Percentiles rank a stretch among this genome's conserved stretches.
Conservation (phyloP, 2,797 vertebrate genomes). For the Atherinosoma microstoma region DNA sequence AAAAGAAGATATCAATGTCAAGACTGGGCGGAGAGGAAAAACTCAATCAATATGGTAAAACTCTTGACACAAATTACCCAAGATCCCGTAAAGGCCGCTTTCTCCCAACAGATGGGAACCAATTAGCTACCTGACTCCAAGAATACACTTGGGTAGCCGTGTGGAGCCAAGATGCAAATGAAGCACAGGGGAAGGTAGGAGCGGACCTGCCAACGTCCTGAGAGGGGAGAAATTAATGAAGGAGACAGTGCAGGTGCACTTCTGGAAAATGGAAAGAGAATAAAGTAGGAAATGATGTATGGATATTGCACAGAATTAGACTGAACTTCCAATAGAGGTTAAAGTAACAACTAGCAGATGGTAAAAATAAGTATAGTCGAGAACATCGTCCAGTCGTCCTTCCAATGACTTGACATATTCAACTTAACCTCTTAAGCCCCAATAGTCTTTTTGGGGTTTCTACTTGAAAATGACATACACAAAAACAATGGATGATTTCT, state of each 20-base stretch:
- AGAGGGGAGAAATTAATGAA: conserved; percentile 70
- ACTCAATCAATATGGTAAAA: conserved; percentile 53
- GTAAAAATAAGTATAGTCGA: conserved; percentile 13
- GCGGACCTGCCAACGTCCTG: conserved; percentile 52
- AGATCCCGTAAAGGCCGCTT: conserved; percentile 52
- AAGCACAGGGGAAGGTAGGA: conserved; percentile 62
- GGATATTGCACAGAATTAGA: background rate
- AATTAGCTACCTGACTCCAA: conserved; percentile 79
- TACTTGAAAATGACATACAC: too few relatives aligned
- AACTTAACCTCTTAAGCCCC: too few relatives aligned
- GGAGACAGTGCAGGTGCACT: conserved; percentile 38
- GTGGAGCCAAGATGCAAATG: conserved; percentile 76
- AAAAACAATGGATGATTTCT: too few relatives aligned
- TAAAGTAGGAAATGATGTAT: conserved; percentile 60
- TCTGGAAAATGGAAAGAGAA: conserved; percentile 43
- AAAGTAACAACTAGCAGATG: background rate
- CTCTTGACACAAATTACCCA: conserved; percentile 65
- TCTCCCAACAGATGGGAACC: conserved; percentile 80
- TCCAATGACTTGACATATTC: conserved; percentile 4
- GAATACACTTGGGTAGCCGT: conserved; percentile 74
- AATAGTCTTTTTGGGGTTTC: too few relatives aligned
- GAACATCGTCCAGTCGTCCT: conserved; percentile 10
- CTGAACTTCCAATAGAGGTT: conserved; percentile 22
- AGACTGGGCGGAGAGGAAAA: conserved; percentile 11
- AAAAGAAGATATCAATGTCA: conserved; percentile 6